phyloP scores from a whole-genome alignment of 2,113 vertebrate species.

The Nothoprocta pentlandii region DNA sequence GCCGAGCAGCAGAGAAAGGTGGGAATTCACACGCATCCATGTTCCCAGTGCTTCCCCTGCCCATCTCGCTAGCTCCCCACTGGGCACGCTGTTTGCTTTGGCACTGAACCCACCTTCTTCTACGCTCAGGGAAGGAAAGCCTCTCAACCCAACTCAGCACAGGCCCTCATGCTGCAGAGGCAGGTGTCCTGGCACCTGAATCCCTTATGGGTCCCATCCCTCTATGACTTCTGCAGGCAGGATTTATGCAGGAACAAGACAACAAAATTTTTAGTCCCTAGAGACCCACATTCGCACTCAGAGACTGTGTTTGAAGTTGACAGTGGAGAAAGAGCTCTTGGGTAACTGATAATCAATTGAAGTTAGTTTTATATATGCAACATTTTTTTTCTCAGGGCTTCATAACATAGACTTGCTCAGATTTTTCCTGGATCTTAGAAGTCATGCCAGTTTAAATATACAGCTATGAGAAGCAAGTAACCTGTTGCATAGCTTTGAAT shows the following conservation, averaged over 20 bases:
- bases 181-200: not conserved
- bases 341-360: not conserved
- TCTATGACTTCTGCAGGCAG: not conserved
- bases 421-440: not conserved
- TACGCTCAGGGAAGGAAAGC: not conserved
- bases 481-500: not conserved
- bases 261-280: not conserved
- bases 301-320: not conserved
- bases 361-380: not conserved
- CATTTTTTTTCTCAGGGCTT: not conserved
- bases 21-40: not conserved
- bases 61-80: not conserved
- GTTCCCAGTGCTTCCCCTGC: not conserved
- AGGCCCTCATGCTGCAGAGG: not conserved
- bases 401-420: not conserved
- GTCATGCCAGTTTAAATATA: not conserved
- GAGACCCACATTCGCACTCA: not conserved
- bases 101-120: not conserved
- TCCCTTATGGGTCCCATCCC: not conserved
- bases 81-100: slow-evolving; percentile 4
- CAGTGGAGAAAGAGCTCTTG: not conserved
- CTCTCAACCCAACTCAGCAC: not conserved
- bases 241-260: not conserved
- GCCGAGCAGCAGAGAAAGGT: not conserved
- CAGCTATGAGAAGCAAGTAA: not conserved